These are phyloP conservation scores for Clinocottus analis DNA, from an alignment of 2,113 vertebrate species.

Conservation along the genomic window DNA sequence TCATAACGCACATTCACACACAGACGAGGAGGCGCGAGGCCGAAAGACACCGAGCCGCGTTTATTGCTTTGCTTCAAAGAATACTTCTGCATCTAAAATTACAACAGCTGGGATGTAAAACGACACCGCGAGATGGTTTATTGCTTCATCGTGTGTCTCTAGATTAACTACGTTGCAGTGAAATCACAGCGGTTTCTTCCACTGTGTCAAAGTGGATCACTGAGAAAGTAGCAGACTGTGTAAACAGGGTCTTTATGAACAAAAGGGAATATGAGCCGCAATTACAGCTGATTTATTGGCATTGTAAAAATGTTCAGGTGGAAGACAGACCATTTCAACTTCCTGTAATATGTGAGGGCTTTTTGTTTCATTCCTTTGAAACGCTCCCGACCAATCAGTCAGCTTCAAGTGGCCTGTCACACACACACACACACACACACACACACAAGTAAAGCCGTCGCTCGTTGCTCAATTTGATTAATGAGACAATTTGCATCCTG, in stretches of 20 bases:
- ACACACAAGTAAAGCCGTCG: neutral
- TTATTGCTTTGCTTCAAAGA: conserved; percentile 16
- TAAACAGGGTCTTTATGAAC: neutral
- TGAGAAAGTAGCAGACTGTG: neutral
- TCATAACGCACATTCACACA: neutral
- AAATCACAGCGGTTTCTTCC: neutral
- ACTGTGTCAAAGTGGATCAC: neutral
- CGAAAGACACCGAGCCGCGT: neutral
- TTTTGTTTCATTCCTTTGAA: neutral
- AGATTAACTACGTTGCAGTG: neutral
- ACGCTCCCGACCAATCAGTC: neutral
- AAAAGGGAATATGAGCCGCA: conserved; percentile 3
- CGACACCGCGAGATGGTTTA: conserved; percentile 9
- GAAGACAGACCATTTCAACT: neutral
- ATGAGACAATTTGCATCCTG: neutral
- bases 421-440: no score
- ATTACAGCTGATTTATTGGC: neutral
- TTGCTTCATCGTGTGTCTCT: neutral
- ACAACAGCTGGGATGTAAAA: conserved; percentile 19
- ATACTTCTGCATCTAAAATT: neutral
- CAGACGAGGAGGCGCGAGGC: neutral
- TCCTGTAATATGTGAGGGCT: neutral
- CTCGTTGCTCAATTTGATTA: neutral
- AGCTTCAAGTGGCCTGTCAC: neutral
- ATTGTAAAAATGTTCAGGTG: neutral